Conservation (phyloP, 2,113 vertebrate species). For the Pseudorasbora parva region DNA sequence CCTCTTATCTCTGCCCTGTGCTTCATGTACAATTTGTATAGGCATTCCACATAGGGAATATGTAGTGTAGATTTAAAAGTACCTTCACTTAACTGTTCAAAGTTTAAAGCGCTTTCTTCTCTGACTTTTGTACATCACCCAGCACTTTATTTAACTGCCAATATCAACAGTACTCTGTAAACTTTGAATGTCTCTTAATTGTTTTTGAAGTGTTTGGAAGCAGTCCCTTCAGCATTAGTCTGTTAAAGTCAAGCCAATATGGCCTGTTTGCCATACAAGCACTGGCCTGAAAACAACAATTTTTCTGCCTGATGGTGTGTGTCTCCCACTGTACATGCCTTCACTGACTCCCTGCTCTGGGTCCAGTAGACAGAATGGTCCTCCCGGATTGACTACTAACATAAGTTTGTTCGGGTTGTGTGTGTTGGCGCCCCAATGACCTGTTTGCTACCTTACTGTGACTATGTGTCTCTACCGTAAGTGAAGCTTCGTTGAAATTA, state of each 20-base stretch:
- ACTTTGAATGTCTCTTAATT: background rate
- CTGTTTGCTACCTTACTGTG: constrained; percentile 38
- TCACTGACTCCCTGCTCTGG: constrained; percentile 34
- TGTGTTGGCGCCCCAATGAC: background rate
- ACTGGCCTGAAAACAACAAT: constrained; percentile 54
- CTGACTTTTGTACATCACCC: constrained; percentile 14
- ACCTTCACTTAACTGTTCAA: background rate
- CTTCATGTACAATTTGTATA: background rate
- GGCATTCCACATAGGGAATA: background rate
- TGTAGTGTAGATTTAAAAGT: background rate
- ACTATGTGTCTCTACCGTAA: background rate
- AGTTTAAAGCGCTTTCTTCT: background rate
- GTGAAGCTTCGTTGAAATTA: background rate
- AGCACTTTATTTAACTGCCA: constrained; percentile 17
- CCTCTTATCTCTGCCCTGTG: background rate
- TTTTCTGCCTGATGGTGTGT: constrained; percentile 60
- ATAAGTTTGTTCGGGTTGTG: constrained; percentile 34
- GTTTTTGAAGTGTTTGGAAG: constrained; percentile 6
- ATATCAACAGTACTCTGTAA: background rate
- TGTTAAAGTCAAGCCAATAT: constrained; percentile 42
- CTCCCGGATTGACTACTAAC: constrained; percentile 24
- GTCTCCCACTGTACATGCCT: constrained; percentile 54
- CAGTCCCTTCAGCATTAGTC: constrained; percentile 1
- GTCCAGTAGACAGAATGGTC: constrained; percentile 55
- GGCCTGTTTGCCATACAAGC: constrained; percentile 48